Percentiles rank a stretch among this genome's conserved stretches.
These are phyloP conservation scores for Pomatorhinus ruficollis DNA, from an alignment of 2,113 vertebrate species.

Conservation along the genomic window DNA sequence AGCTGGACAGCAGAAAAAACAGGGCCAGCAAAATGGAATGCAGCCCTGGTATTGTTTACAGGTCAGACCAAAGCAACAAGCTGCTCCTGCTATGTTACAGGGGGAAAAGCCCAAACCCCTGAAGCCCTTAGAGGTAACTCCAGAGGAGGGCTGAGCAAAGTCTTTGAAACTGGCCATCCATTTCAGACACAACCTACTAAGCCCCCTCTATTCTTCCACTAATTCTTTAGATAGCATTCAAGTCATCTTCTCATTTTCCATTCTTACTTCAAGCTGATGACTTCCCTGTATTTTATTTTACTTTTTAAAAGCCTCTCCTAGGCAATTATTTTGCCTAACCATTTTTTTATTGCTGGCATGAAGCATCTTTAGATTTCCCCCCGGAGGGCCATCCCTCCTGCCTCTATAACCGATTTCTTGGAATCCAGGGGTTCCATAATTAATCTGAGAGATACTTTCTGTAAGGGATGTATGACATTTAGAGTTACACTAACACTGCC, in stretches of 20 bases:
- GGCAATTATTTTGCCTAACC: slow-evolving; percentile 4
- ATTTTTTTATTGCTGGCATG: not conserved
- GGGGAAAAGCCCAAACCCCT: not conserved
- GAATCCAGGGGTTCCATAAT: slow-evolving; percentile 24
- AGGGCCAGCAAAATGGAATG: not conserved
- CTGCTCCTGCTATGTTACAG: accelerated
- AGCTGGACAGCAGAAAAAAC: not conserved
- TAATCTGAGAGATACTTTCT: slow-evolving; percentile 35
- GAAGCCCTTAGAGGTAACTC: not conserved
- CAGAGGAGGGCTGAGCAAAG: not conserved
- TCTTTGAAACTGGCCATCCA: not conserved
- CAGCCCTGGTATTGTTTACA: not conserved
- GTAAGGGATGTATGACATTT: slow-evolving; percentile 36
- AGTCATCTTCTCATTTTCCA: not conserved
- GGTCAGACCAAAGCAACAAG: not conserved
- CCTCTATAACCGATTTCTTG: not conserved
- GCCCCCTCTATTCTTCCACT: not conserved
- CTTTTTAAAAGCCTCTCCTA: not conserved
- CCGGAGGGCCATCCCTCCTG: not conserved
- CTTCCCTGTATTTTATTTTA: not conserved
- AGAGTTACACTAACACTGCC: slow-evolving; percentile 1
- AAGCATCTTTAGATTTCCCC: not conserved
- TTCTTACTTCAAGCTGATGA: not conserved
- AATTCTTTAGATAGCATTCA: not conserved
- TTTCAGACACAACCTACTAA: not conserved